Evolutionary conservation across 2,888 invertebrate species (phyloP).

Genomic region (Cerastis rubricosa): DNA sequence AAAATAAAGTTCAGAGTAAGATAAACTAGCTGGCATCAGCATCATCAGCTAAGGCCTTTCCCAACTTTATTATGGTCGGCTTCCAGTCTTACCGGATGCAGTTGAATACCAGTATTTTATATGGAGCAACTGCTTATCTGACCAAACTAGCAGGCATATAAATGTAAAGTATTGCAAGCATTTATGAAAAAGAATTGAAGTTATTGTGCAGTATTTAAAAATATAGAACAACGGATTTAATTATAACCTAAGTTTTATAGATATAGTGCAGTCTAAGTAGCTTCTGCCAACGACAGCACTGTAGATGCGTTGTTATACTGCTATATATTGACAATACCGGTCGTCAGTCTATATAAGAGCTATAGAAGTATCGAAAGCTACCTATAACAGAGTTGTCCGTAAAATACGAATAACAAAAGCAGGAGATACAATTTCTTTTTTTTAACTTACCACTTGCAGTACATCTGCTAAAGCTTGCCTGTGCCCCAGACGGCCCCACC

Average conservation of each 20-base stretch:
- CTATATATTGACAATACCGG: too few relatives aligned
- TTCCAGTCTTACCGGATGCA: too few relatives aligned
- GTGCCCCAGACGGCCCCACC: constrained; percentile 59
- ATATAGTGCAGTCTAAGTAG: too few relatives aligned
- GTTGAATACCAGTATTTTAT: too few relatives aligned
- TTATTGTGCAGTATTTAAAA: background rate
- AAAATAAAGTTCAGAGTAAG: background rate
- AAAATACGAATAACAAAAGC: background rate
- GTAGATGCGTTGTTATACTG: too few relatives aligned
- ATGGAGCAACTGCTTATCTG: too few relatives aligned
- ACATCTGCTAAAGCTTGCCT: constrained; percentile 47
- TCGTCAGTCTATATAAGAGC: too few relatives aligned
- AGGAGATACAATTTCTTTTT: background rate
- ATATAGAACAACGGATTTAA: background rate
- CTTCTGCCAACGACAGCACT: too few relatives aligned
- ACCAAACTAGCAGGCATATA: background rate
- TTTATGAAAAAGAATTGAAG: background rate
- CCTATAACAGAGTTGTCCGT: background rate
- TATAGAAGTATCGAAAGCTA: background rate
- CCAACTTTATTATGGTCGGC: too few relatives aligned
- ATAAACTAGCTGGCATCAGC: background rate
- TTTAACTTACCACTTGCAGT: constrained; percentile 55
- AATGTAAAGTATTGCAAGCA: background rate
- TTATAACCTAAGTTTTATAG: background rate
- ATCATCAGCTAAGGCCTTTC: too few relatives aligned